Conservation (phyloP, 2,113 vertebrate species). For the Corythornis cristatus region DNA sequence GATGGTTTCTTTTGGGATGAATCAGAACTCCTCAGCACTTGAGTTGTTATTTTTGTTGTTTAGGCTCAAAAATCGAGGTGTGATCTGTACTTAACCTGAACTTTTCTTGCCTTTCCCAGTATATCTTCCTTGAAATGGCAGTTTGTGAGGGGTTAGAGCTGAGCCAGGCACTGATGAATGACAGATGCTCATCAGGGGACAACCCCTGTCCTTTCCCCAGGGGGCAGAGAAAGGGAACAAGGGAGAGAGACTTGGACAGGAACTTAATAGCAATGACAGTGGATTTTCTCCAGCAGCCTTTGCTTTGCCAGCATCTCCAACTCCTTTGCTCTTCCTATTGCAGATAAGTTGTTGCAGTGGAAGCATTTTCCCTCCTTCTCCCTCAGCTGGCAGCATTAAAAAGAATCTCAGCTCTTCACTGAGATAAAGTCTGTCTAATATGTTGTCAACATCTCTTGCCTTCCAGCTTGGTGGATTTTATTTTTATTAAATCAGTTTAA, state of each 20-base stretch:
- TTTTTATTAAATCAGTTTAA: background rate
- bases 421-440: background rate
- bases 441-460: background rate
- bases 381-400: background rate
- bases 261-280: background rate
- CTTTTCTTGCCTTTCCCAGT: background rate
- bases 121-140: background rate
- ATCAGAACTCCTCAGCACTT: background rate
- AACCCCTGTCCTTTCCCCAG: background rate
- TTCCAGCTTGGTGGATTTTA: background rate
- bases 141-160: background rate
- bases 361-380: background rate
- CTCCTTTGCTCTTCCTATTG: background rate
- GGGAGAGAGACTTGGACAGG: background rate
- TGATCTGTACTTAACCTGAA: fast-evolving
- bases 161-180: background rate
- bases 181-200: background rate
- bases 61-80: fast-evolving
- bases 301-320: background rate
- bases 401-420: background rate
- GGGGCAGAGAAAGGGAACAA: background rate
- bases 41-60: background rate
- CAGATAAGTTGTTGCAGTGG: background rate
- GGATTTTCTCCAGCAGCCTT: background rate
- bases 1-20: background rate